Percentiles rank a stretch among this genome's conserved stretches.
phyloP scores from a whole-genome alignment of 2,113 vertebrate species.

The Boleophthalmus pectinirostris region DNA sequence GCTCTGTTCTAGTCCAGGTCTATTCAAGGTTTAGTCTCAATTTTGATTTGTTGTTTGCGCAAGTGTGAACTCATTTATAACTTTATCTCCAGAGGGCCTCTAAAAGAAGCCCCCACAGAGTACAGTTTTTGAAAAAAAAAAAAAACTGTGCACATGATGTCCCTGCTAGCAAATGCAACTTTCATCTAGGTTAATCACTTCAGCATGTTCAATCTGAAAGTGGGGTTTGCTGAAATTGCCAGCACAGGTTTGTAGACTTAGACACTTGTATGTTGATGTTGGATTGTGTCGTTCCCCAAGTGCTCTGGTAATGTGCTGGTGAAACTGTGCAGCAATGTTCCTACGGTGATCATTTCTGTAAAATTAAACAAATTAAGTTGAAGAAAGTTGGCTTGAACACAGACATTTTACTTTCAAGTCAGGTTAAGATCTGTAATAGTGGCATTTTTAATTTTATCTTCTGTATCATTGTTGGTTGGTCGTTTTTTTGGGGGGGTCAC shows the following conservation, averaged over 20 bases:
- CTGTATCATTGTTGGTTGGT: not conserved
- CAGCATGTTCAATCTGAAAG: not conserved
- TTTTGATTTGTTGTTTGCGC: no score
- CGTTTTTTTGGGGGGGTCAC: no score
- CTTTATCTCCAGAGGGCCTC: not conserved
- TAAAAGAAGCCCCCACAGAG: not conserved
- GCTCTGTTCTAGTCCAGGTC: no score
- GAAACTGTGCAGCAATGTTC: not conserved
- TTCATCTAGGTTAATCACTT: not conserved
- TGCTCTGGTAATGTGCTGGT: not conserved
- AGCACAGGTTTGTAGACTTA: not conserved
- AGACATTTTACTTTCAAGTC: not conserved
- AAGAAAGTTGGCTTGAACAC: not conserved
- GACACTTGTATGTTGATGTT: conserved; percentile 4
- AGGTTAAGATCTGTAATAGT: not conserved
- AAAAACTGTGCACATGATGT: conserved; percentile 20
- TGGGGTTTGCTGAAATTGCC: not conserved
- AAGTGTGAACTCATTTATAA: no score
- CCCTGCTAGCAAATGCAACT: not conserved
- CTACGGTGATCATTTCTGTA: not conserved
- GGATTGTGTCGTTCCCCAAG: not conserved
- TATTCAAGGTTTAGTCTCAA: no score
- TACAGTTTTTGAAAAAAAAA: conserved; percentile 34
- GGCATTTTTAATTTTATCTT: not conserved
- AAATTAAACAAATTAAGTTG: not conserved